phyloP scores from a whole-genome alignment of 2,888 invertebrate species.

The Cinara cedri region DNA sequence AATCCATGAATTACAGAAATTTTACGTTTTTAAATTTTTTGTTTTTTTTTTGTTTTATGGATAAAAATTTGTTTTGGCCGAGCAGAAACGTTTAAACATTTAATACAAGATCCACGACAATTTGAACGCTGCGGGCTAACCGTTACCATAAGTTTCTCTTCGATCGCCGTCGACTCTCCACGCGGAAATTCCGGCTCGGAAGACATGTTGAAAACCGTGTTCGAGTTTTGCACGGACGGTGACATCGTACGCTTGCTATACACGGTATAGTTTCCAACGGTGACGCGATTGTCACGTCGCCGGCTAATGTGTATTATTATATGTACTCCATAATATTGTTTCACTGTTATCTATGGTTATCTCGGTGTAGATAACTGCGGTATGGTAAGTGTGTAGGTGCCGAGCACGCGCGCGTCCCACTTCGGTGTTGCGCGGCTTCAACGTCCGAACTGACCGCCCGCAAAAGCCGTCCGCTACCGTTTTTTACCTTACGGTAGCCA shows the following conservation, averaged over 20 bases:
- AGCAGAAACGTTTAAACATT: too few species aligned
- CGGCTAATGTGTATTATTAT: background rate
- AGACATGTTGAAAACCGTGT: slow-evolving; percentile 21
- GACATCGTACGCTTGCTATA: background rate
- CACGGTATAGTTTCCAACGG: background rate
- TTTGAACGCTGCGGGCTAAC: background rate
- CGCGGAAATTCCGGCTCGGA: slow-evolving; percentile 29
- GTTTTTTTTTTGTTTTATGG: too few species aligned
- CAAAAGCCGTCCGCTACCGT: slow-evolving; percentile 3
- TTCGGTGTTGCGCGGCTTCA: background rate
- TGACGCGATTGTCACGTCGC: background rate
- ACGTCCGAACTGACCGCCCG: slow-evolving; percentile 28
- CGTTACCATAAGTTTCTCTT: slow-evolving; percentile 52
- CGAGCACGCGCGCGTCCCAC: background rate
- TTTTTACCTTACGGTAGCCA: slow-evolving; percentile 33
- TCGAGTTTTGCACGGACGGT: slow-evolving; percentile 22
- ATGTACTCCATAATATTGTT: too few species aligned
- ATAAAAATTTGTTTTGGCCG: too few species aligned
- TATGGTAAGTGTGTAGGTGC: background rate
- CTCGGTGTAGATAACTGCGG: background rate
- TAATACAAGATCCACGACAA: background rate
- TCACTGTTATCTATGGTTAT: too few species aligned
- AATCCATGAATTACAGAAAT: too few species aligned
- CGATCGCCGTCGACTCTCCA: slow-evolving; percentile 43
- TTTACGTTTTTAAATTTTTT: too few species aligned